Percentiles rank a stretch among this genome's conserved stretches.
Evolutionary conservation across 1,140 invertebrate genomes (phyloP).

Genomic region (Heliothis virescens): DNA sequence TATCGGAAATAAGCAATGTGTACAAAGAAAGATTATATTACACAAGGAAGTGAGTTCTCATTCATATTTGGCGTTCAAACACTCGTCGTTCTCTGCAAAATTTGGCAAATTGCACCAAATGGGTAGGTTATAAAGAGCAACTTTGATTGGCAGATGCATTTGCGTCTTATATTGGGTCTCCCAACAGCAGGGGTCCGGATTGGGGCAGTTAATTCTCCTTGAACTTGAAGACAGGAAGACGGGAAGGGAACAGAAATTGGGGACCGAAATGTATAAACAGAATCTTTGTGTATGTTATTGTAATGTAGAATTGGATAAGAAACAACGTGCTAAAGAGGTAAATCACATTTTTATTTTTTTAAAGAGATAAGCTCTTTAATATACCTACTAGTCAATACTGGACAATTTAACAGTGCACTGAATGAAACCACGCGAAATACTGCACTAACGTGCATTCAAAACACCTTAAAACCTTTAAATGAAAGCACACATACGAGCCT

Average conservation of each 20-base stretch:
- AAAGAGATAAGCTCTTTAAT: no score
- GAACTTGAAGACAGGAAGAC: slow-evolving; percentile 5
- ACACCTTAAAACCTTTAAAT: not conserved
- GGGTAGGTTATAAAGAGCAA: not conserved
- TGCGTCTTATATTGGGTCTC: slow-evolving; percentile 21
- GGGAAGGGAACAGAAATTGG: slow-evolving; percentile 10
- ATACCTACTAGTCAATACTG: no score
- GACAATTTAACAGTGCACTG: no score
- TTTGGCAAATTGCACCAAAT: not conserved
- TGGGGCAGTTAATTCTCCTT: slow-evolving; percentile 9
- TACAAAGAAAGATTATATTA: not conserved
- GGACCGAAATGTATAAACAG: not conserved
- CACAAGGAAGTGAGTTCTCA: not conserved
- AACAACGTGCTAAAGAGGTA: not conserved
- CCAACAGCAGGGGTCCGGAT: slow-evolving; percentile 25
- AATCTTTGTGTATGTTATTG: not conserved
- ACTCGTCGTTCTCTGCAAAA: not conserved
- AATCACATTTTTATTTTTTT: not conserved
- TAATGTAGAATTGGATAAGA: not conserved
- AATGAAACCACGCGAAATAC: no score
- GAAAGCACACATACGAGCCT: not conserved
- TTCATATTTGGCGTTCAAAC: slow-evolving; percentile 11
- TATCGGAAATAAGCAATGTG: not conserved
- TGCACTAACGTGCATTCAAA: not conserved
- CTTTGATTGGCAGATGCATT: not conserved